These are phyloP conservation scores for Ispidina lecontei DNA, from an alignment of 2,797 vertebrate species.

Conservation along the genomic window DNA sequence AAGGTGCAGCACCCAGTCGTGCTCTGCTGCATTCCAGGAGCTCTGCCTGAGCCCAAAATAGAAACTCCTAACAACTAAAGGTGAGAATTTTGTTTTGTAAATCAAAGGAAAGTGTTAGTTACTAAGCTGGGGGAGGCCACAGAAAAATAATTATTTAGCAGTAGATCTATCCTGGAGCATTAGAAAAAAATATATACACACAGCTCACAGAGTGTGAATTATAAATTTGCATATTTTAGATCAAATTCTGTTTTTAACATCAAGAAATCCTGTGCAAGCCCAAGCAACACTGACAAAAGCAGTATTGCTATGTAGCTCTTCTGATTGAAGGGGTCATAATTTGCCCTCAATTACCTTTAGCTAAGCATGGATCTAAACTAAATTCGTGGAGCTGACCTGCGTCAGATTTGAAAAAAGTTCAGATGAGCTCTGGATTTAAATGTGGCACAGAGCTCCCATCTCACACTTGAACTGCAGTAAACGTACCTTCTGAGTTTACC, in stretches of 20 bases:
- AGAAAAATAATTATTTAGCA: not conserved
- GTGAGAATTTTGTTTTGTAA: conserved; percentile 26
- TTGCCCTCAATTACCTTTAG: not conserved
- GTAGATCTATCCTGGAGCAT: not conserved
- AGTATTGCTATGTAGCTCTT: not conserved
- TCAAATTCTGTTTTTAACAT: not conserved
- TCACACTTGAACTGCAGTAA: not conserved
- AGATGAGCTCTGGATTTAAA: not conserved
- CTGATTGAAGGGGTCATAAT: not conserved
- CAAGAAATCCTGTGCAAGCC: not conserved
- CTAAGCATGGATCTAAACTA: not conserved
- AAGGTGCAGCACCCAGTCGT: not conserved
- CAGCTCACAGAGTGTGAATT: not conserved
- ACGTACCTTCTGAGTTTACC: not conserved
- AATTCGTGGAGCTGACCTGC: not conserved
- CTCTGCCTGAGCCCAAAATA: not conserved
- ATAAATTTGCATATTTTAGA: not conserved
- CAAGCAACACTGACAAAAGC: not conserved
- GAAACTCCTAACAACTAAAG: not conserved
- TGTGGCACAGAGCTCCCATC: not conserved
- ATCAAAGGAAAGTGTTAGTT: not conserved
- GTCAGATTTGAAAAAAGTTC: not conserved
- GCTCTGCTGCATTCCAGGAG: conserved; percentile 50
- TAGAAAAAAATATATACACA: not conserved
- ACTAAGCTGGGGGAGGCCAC: not conserved